A percentile compares a stretch with the other conserved stretches of the same genome.
phyloP scores from a whole-genome alignment of 1,140 invertebrate genomes.

The Megathymus violae region DNA sequence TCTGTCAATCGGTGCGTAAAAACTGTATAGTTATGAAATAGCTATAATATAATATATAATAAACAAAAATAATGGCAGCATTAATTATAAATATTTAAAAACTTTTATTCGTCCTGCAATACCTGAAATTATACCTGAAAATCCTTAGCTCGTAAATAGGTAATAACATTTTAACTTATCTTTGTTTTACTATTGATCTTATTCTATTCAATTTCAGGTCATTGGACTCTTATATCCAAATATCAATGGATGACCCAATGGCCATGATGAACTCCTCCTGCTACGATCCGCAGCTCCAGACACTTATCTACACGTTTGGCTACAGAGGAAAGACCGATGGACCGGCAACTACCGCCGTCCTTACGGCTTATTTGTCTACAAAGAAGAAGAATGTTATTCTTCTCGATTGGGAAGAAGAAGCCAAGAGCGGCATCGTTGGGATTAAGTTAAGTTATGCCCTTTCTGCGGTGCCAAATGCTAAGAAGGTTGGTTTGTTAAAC shows the following conservation, averaged over 20 bases:
- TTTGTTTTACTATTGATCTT: too few relatives aligned
- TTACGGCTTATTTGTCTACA: slow-evolving; percentile 57
- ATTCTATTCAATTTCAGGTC: slow-evolving; percentile 57
- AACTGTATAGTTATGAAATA: too few relatives aligned
- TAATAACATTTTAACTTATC: too few relatives aligned
- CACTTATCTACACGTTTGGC: slow-evolving; percentile 69
- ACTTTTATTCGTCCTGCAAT: too few relatives aligned
- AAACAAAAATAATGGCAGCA: too few relatives aligned
- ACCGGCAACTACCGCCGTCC: slow-evolving; percentile 63
- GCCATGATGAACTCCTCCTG: slow-evolving; percentile 49
- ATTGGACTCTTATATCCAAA: slow-evolving; percentile 48
- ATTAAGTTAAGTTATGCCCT: slow-evolving; percentile 62
- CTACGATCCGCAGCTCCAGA: slow-evolving; percentile 52
- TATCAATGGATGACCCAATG: slow-evolving; percentile 50
- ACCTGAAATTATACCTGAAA: too few relatives aligned
- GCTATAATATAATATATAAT: too few relatives aligned
- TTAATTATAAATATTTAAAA: too few relatives aligned
- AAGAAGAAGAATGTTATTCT: slow-evolving; percentile 70
- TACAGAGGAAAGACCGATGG: slow-evolving; percentile 59
- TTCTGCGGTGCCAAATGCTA: slow-evolving; percentile 64
- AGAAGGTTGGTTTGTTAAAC: slow-evolving; percentile 61
- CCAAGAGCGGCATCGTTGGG: slow-evolving; percentile 58
- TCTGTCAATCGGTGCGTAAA: too few relatives aligned
- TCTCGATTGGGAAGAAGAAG: slow-evolving; percentile 72
- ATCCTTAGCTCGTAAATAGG: too few relatives aligned